Evolutionary conservation across 2,797 vertebrate genomes (phyloP).

Genomic region (Enteromius unitaeniatus): DNA sequence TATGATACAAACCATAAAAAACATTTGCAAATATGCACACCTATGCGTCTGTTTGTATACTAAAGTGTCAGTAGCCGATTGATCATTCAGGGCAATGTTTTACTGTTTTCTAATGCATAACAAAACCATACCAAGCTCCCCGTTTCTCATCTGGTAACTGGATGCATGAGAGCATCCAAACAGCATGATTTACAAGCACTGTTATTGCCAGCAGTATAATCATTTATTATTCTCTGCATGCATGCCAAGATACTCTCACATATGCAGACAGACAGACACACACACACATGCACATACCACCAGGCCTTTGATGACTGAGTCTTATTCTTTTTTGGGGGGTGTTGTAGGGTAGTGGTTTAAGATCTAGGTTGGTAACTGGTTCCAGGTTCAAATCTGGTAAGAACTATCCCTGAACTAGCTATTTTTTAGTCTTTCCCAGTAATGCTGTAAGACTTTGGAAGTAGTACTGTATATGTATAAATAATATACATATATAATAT

Average conservation of each 20-base stretch:
- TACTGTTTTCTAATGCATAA: conserved; percentile 30
- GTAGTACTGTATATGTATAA: background rate
- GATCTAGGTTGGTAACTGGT: background rate
- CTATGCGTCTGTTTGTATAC: background rate
- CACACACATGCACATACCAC: background rate
- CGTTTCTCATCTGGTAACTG: conserved; percentile 66
- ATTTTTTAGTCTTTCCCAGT: background rate
- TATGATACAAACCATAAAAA: background rate
- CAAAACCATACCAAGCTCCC: conserved; percentile 32
- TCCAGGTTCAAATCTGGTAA: background rate
- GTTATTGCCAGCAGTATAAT: conserved; percentile 64
- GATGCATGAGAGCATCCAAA: conserved; percentile 59
- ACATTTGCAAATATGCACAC: background rate
- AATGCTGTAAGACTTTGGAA: background rate
- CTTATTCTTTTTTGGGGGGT: background rate
- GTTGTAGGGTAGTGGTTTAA: conserved; percentile 3
- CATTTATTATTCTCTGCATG: conserved; percentile 67
- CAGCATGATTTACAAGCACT: conserved; percentile 67
- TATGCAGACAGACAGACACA: conserved; percentile 25
- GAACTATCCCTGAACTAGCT: background rate
- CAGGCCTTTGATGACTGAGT: conserved; percentile 29
- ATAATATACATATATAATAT: background rate
- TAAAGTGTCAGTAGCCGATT: conserved; percentile 30
- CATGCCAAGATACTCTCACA: conserved; percentile 61
- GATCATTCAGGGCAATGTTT: conserved; percentile 42